A percentile compares a stretch with the other conserved stretches of the same genome.
Conservation (phyloP, 1,140 invertebrate genomes). For the Drosophila serrata region DNA sequence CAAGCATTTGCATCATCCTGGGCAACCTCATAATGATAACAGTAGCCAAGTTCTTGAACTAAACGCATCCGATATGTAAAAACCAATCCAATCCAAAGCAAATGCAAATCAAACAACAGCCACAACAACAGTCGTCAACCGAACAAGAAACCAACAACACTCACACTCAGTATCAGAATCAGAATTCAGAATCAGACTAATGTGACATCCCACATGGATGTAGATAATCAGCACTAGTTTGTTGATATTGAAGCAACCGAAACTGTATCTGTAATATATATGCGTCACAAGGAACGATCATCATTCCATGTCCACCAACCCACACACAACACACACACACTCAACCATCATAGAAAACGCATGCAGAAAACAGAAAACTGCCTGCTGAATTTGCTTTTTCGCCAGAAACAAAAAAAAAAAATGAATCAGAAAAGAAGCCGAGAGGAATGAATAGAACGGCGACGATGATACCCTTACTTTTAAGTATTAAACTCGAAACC, state of each 20-base stretch:
- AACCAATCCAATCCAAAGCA: slow-evolving; percentile 52
- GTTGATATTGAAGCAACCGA: slow-evolving; percentile 52
- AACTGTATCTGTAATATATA: slow-evolving; percentile 74
- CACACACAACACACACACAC: slow-evolving; percentile 3
- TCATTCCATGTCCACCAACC: slow-evolving; percentile 37
- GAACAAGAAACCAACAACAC: slow-evolving; percentile 40
- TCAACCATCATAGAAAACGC: slow-evolving; percentile 28
- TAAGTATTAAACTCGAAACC: slow-evolving; percentile 62
- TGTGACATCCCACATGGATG: slow-evolving; percentile 51
- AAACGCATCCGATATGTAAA: slow-evolving; percentile 76
- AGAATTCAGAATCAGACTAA: slow-evolving; percentile 54
- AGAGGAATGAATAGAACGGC: slow-evolving; percentile 8
- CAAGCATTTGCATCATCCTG: slow-evolving; percentile 83
- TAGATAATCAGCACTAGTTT: slow-evolving; percentile 64
- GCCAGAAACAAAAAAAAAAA: slow-evolving; percentile 1
- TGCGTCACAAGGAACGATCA: slow-evolving; percentile 68
- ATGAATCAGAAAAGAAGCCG: slow-evolving; percentile 4
- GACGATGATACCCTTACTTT: slow-evolving; percentile 42
- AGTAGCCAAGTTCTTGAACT: slow-evolving; percentile 84
- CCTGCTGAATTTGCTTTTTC: slow-evolving; percentile 42
- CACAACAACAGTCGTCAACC: slow-evolving; percentile 66
- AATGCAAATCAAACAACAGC: slow-evolving; percentile 52
- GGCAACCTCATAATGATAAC: slow-evolving; percentile 85
- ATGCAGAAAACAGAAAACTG: slow-evolving; percentile 47
- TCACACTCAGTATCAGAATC: slow-evolving; percentile 24